Evolutionary conservation across 2,113 vertebrate species (phyloP).

Genomic region (Microcebus murinus): DNA sequence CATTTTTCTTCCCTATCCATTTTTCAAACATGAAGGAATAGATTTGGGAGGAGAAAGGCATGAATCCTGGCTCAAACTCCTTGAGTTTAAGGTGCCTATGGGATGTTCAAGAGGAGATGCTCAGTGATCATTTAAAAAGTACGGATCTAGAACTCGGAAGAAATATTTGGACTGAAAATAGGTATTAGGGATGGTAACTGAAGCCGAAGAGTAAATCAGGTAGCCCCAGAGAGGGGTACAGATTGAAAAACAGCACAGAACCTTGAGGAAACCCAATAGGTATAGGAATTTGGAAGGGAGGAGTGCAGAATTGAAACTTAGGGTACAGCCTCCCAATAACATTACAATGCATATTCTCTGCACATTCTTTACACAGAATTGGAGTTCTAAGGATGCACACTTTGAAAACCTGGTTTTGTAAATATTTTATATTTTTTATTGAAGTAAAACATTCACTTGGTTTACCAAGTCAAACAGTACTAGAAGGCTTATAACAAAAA

Average conservation of each 20-base stretch:
- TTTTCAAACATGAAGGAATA: background rate
- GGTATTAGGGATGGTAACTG: background rate
- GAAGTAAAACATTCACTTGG: background rate
- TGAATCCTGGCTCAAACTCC: background rate
- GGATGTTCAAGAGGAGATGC: background rate
- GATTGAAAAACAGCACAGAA: background rate
- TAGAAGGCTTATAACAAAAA: background rate
- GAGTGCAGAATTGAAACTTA: background rate
- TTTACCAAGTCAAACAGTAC: background rate
- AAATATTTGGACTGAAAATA: background rate
- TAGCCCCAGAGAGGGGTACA: background rate
- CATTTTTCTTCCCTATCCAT: background rate
- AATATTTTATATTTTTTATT: background rate
- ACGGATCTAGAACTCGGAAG: background rate
- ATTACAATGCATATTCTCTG: background rate
- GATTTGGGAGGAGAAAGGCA: background rate
- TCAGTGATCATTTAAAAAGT: background rate
- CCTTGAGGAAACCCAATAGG: background rate
- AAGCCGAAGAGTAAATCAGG: background rate
- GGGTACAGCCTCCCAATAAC: background rate
- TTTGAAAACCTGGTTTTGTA: background rate
- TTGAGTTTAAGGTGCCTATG: background rate
- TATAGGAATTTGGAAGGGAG: background rate
- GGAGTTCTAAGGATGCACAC: background rate
- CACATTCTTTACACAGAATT: background rate